Percentiles rank a stretch among this genome's conserved stretches.
These are phyloP conservation scores for Whitmania pigra DNA, from an alignment of 1,140 invertebrate genomes.

Conservation along the genomic window DNA sequence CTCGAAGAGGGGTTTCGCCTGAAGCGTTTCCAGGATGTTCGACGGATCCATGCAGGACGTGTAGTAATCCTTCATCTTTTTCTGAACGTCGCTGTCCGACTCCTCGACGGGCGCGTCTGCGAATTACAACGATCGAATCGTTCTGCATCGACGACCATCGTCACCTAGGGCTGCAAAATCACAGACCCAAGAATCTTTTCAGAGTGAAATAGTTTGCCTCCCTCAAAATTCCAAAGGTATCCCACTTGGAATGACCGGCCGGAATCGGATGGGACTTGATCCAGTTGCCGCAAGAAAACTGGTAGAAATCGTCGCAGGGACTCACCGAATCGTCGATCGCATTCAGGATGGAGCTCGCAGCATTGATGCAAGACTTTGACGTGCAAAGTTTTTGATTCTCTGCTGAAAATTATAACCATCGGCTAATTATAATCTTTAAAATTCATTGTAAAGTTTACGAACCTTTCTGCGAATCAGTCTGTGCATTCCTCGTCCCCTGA, in stretches of 20 bases:
- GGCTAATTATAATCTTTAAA: background rate
- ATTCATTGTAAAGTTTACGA: background rate
- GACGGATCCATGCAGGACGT: conserved; percentile 82
- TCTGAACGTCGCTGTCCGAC: conserved; percentile 60
- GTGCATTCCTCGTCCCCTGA: background rate
- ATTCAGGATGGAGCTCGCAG: conserved; percentile 67
- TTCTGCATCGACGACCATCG: too few relatives aligned
- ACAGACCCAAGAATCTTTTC: conserved; percentile 63
- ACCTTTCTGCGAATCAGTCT: background rate
- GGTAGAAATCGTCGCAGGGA: conserved; percentile 50
- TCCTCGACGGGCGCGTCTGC: conserved; percentile 19
- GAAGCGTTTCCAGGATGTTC: conserved; percentile 71
- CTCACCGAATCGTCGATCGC: conserved; percentile 43
- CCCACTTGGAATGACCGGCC: conserved; percentile 57
- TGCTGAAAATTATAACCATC: background rate
- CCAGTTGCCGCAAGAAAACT: conserved; percentile 50
- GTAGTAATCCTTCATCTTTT: conserved; percentile 79
- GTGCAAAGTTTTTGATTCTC: conserved; percentile 47
- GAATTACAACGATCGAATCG: too few relatives aligned
- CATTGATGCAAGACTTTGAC: conserved; percentile 68
- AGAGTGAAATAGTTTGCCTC: conserved; percentile 83
- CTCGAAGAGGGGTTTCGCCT: conserved; percentile 63
- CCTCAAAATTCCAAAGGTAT: conserved; percentile 82
- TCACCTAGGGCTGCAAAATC: background rate
- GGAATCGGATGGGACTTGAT: conserved; percentile 53